Conservation (phyloP, 2,797 vertebrate species). For the Chiloscyllium punctatum region DNA sequence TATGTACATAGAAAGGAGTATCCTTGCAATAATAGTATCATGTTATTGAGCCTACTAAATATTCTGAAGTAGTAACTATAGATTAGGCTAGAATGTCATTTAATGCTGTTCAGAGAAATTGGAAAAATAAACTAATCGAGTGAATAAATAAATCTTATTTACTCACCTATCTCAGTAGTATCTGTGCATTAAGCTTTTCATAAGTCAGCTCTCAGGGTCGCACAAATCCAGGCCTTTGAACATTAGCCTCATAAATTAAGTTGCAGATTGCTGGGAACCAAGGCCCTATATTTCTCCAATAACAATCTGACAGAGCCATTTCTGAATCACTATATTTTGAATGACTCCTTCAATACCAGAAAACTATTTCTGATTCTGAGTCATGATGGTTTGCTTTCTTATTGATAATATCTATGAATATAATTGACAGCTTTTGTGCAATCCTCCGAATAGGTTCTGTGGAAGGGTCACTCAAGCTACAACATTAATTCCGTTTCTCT, state of each 20-base stretch:
- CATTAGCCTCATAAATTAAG: conserved; percentile 12
- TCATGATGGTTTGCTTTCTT: neutral
- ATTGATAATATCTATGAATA: neutral
- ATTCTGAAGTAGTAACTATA: neutral
- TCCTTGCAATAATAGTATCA: neutral
- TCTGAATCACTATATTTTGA: neutral
- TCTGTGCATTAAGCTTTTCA: neutral
- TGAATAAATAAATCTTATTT: conserved; percentile 9
- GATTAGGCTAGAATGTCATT: neutral
- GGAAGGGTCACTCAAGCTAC: no score
- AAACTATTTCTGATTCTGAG: neutral
- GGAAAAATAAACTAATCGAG: conserved; percentile 14
- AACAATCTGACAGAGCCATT: neutral
- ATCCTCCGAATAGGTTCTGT: no score
- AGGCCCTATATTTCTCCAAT: neutral
- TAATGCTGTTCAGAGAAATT: neutral
- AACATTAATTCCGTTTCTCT: no score
- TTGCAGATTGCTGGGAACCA: neutral
- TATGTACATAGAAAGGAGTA: neutral
- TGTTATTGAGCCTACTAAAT: neutral
- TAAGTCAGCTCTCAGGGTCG: neutral
- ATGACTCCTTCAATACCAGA: neutral
- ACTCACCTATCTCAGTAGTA: neutral
- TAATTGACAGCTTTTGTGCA: neutral
- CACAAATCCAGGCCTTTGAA: neutral